These are phyloP conservation scores for Thereuonema tuberculata DNA, from an alignment of 1,140 invertebrate genomes.

Conservation along the genomic window DNA sequence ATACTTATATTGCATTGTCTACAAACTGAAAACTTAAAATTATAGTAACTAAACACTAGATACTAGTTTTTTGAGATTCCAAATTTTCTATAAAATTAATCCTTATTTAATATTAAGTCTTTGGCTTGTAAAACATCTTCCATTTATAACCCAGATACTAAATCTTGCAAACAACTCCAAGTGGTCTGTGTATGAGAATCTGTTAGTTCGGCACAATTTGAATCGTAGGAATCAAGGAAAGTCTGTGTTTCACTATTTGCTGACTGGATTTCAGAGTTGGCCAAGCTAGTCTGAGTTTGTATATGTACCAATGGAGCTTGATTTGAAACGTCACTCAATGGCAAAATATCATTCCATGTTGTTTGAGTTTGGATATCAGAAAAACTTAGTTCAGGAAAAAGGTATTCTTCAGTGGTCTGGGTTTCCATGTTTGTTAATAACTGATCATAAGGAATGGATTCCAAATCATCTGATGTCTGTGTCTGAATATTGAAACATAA, in stretches of 20 bases:
- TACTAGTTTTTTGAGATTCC: too few relatives aligned
- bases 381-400: slow-evolving; percentile 16
- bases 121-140: too few relatives aligned
- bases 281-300: neutral
- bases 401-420: slow-evolving; percentile 16
- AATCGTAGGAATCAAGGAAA: neutral
- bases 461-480: slow-evolving; percentile 4
- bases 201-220: neutral
- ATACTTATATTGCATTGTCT: too few relatives aligned
- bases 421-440: slow-evolving; percentile 13
- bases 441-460: slow-evolving; percentile 4
- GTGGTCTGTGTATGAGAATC: slow-evolving; percentile 9
- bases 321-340: neutral
- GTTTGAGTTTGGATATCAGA: slow-evolving; percentile 19
- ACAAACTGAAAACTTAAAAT: too few relatives aligned
- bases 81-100: too few relatives aligned
- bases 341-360: slow-evolving; percentile 13
- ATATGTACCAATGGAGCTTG: neutral
- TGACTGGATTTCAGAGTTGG: neutral
- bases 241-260: slow-evolving; percentile 2
- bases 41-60: too few relatives aligned
- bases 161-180: neutral
- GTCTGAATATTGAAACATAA: slow-evolving; percentile 6
- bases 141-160: neutral
- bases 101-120: too few relatives aligned